Evolutionary conservation across 2,797 vertebrate species (phyloP).

Genomic region (Sebastes oblongus): DNA sequence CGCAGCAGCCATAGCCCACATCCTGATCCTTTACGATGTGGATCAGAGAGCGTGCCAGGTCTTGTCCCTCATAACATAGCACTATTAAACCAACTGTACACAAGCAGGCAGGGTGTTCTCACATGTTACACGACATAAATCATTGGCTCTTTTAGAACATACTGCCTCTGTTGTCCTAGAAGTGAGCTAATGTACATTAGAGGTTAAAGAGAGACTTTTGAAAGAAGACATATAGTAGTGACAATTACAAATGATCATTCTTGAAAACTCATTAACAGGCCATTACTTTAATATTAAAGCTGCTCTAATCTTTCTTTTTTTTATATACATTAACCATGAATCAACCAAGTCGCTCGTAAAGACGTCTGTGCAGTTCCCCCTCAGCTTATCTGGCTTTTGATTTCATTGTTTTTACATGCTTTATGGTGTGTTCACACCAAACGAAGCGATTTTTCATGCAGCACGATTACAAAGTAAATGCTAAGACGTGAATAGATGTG

Average conservation of each 20-base stretch:
- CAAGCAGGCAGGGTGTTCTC: conserved; percentile 16
- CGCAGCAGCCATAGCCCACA: neutral
- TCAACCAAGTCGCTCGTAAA: too few species aligned
- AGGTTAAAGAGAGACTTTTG: neutral
- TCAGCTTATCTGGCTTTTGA: too few species aligned
- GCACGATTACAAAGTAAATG: too few species aligned
- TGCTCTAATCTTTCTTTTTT: neutral
- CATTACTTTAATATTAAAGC: neutral
- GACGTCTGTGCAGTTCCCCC: too few species aligned
- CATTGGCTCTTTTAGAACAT: neutral
- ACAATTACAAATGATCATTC: neutral
- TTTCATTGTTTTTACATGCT: too few species aligned
- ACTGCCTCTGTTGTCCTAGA: neutral
- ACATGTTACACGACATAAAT: conserved; percentile 17
- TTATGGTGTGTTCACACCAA: too few species aligned
- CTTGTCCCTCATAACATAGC: conserved; percentile 30
- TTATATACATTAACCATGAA: too few species aligned
- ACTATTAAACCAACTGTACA: conserved; percentile 29
- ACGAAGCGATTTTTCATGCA: too few species aligned
- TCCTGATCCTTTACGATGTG: conserved; percentile 1
- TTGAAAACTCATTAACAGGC: neutral
- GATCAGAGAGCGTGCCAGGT: conserved; percentile 25
- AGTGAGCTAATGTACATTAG: neutral
- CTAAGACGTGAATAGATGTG: too few species aligned
- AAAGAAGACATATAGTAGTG: neutral